Evolutionary conservation across 2,797 vertebrate species (phyloP).

Genomic region (Poecilia velifera): DNA sequence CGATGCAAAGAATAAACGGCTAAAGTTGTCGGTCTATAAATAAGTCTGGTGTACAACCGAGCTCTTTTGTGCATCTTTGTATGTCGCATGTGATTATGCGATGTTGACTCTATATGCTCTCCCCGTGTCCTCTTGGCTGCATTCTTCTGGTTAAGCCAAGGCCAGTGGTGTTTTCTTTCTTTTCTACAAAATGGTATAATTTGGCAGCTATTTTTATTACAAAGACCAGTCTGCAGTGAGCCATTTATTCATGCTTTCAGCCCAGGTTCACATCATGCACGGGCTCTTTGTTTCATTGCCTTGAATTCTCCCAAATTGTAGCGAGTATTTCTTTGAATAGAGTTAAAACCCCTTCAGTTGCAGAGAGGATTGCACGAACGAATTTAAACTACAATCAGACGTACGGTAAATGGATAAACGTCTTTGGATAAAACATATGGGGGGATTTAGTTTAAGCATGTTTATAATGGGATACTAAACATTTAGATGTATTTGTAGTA

Average conservation of each 20-base stretch:
- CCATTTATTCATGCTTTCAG: conserved; percentile 54
- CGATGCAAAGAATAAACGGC: conserved; percentile 31
- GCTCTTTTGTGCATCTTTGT: conserved; percentile 36
- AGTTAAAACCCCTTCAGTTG: conserved; percentile 3
- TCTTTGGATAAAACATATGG: not conserved
- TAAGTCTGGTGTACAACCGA: conserved; percentile 25
- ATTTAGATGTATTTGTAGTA: conserved; percentile 2
- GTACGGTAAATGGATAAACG: not conserved
- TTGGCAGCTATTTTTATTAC: conserved; percentile 82
- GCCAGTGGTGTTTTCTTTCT: conserved; percentile 63
- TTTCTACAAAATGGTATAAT: conserved; percentile 81
- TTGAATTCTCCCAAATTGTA: conserved; percentile 33
- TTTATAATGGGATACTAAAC: not conserved
- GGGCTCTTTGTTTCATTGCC: conserved; percentile 38
- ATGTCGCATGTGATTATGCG: conserved; percentile 60
- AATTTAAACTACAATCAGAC: not conserved
- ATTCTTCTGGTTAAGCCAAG: conserved; percentile 76
- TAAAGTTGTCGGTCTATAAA: conserved; percentile 51
- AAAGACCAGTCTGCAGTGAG: conserved; percentile 63
- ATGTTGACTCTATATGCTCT: conserved; percentile 65
- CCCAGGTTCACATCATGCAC: conserved; percentile 51
- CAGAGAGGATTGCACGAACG: conserved; percentile 3
- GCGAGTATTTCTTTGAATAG: conserved; percentile 15
- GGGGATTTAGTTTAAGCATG: not conserved
- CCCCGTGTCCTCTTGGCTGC: conserved; percentile 57